Base-by-base conservation (phyloP, 2,888 invertebrate species). In the Leucoma salicis region DNA sequence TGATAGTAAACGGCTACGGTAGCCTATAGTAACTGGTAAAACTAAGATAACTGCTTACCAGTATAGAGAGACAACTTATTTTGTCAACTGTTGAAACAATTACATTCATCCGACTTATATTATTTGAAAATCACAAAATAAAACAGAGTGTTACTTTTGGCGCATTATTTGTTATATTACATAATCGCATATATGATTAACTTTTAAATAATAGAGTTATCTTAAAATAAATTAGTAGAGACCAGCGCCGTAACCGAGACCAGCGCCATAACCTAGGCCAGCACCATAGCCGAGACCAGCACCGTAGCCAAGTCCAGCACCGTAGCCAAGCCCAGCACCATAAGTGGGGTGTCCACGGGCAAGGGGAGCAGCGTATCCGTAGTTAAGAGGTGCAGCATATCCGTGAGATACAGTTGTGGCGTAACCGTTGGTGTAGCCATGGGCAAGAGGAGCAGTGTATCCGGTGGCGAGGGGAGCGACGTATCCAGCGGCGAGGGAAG, bases 401-500 rank as follows among this genome's bases (percentile, higher is more conserved):
- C 63, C 61, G 36, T 70, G 62, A 18, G 31, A 34, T 16, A 38
- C 24, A 24, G 38, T 21, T 12, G 34, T 15, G 31, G 38, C 29
- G 46, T 45, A 44, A 64, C 39, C 56, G 40, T 65, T 63, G 14
- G 64, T 61, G 34, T 62, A 48, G 11, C 70, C 62, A 15, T 50
- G 53, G 49, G 49, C 56, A 27, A 69, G 57, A 27, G 67, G 68
- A 39, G 70, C 73, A 11, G 83, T 82, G 53, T 76, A 64, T 12
- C 69, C 62, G 18, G 49, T 51, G 48, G 49, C 55, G 29, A 47
- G 18, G 27, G 80, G 70, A 49, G 80, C 80, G 42, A 78, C 79
- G 42, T 74, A 59, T 46, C 74, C 63, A 49, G 76, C 76, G 42
- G 74, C 57, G 29, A 27, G n/a, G n/a, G 63, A 67, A 28, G 74